Percentiles rank a stretch among this genome's conserved stretches.
phyloP scores from a whole-genome alignment of 1,140 invertebrate species.

The Platyscapa corneri region DNA sequence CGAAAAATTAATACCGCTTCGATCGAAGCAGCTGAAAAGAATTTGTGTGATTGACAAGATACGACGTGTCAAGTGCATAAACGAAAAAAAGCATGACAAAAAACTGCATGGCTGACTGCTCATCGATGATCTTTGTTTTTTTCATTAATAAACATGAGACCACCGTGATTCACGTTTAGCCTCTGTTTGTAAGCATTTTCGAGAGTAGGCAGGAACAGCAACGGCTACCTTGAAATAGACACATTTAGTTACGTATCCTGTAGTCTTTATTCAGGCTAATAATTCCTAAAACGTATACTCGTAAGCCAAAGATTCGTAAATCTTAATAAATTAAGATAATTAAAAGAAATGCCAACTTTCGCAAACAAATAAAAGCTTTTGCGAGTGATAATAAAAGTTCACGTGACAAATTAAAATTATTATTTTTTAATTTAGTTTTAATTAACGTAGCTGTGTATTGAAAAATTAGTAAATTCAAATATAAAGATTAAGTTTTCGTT shows the following conservation, averaged over 20 bases:
- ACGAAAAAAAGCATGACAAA: neutral
- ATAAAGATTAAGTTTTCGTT: neutral
- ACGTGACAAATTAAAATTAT: neutral
- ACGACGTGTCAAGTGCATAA: constrained; percentile 37
- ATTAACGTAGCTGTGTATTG: neutral
- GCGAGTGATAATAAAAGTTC: too few species aligned
- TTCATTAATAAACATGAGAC: constrained; percentile 49
- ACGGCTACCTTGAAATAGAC: neutral
- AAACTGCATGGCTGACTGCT: constrained; percentile 24
- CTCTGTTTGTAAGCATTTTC: constrained; percentile 36
- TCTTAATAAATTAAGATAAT: neutral
- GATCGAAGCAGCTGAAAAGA: neutral
- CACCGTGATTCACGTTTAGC: constrained; percentile 38
- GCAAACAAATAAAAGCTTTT: too few species aligned
- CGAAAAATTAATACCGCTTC: neutral
- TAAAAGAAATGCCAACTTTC: too few species aligned
- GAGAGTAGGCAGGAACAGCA: neutral
- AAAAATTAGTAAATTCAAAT: neutral
- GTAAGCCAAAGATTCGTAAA: neutral
- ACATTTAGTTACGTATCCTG: neutral
- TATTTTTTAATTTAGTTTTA: neutral
- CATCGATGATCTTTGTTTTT: constrained; percentile 50
- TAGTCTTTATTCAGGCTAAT: neutral
- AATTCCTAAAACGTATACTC: neutral
- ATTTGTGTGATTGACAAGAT: neutral